A percentile compares a stretch with the other conserved stretches of the same genome.
phyloP scores from a whole-genome alignment of 2,797 vertebrate species.

The Serranus cabrilla region DNA sequence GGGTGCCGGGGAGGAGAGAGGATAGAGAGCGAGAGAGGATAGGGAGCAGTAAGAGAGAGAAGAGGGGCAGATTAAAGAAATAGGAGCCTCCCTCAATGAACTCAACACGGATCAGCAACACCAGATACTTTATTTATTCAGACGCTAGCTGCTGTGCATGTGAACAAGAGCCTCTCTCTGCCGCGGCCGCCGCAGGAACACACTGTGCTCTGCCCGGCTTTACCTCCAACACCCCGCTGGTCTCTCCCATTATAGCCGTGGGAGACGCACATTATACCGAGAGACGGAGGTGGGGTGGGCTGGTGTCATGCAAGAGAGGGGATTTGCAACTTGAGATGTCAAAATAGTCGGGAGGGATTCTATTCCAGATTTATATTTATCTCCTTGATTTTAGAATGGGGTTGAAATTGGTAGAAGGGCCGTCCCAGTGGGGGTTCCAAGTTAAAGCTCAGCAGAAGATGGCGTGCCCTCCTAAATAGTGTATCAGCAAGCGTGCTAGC shows the following conservation, averaged over 20 bases:
- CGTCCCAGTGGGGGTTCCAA: not conserved
- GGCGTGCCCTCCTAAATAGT: constrained; percentile 11
- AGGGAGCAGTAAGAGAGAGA: constrained; percentile 23
- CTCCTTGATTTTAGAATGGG: not conserved
- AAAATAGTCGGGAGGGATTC: constrained; percentile 8
- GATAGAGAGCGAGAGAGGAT: not conserved
- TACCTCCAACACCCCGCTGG: constrained; percentile 51
- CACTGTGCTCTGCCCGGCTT: constrained; percentile 60
- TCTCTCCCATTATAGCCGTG: constrained; percentile 49
- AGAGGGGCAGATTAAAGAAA: constrained; percentile 80
- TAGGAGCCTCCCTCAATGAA: constrained; percentile 79
- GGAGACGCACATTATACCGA: constrained; percentile 1
- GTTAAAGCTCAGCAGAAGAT: constrained; percentile 4
- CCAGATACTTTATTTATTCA: constrained; percentile 90
- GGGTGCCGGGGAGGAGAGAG: constrained; percentile 21
- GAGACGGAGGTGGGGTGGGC: not conserved
- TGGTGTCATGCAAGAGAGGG: not conserved
- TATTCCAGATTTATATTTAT: constrained; percentile 11
- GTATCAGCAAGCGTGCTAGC: constrained; percentile 26
- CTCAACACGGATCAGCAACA: constrained; percentile 85
- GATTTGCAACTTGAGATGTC: constrained; percentile 10
- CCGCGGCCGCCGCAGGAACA: constrained; percentile 63
- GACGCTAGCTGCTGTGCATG: constrained; percentile 72
- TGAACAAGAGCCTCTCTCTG: constrained; percentile 78
- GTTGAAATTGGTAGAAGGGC: not conserved